Evolutionary conservation across 2,797 vertebrate species (phyloP).

Genomic region (Bradypus variegatus): DNA sequence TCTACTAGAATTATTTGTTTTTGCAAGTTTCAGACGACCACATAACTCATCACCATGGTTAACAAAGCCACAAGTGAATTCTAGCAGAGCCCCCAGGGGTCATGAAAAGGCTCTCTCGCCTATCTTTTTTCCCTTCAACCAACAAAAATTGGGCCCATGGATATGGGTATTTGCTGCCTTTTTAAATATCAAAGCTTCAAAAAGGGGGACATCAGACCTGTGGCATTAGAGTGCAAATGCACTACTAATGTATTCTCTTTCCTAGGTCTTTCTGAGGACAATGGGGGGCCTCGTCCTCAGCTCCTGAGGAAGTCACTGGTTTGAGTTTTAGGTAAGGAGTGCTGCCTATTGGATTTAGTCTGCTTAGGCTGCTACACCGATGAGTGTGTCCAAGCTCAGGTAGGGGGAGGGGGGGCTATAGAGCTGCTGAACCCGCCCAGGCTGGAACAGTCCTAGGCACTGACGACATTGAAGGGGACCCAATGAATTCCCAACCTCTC

Average conservation of each 20-base stretch:
- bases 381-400: neutral
- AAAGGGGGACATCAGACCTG: neutral
- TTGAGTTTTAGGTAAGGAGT: slow-evolving; percentile 38
- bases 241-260: neutral
- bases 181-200: slow-evolving; percentile 52
- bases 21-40: slow-evolving; percentile 59
- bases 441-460: neutral
- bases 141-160: slow-evolving; percentile 6
- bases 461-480: neutral
- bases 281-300: neutral
- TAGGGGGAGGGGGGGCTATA: too few species aligned
- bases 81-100: slow-evolving; percentile 32
- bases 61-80: slow-evolving; percentile 52
- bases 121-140: neutral
- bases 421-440: neutral
- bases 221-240: slow-evolving; percentile 22
- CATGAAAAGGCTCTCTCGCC: neutral
- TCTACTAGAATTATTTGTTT: slow-evolving; percentile 60
- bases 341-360: neutral
- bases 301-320: neutral
- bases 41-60: slow-evolving; percentile 48
- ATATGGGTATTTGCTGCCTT: neutral
- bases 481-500: neutral
- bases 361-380: neutral
- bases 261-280: slow-evolving; percentile 39